Evolutionary conservation across 2,797 vertebrate species (phyloP).

Genomic region (Acrossocheilus wenchowensis): DNA sequence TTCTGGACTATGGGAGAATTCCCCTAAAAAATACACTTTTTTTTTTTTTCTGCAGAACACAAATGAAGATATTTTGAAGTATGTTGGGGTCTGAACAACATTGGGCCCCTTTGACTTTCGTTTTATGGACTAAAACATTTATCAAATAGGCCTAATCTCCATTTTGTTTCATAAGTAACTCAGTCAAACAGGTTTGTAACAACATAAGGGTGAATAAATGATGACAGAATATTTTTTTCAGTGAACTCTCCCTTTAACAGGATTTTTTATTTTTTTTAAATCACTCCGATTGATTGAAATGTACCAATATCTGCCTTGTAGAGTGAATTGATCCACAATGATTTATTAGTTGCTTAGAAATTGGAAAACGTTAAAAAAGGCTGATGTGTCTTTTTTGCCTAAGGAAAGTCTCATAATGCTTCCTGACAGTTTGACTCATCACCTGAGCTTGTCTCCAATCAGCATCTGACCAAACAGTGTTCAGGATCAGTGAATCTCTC

Average conservation of each 20-base stretch:
- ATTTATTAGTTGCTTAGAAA: conserved; percentile 6
- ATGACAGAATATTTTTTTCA: neutral
- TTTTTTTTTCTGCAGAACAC: neutral
- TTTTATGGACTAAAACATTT: neutral
- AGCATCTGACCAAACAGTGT: conserved; percentile 53
- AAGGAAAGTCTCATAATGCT: conserved; percentile 52
- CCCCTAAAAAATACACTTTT: neutral
- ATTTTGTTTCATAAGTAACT: neutral
- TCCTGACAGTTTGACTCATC: conserved; percentile 52
- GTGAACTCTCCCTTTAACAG: neutral
- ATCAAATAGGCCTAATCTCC: too few species aligned
- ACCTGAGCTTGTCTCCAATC: conserved; percentile 52
- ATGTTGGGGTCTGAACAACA: neutral
- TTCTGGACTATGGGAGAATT: neutral
- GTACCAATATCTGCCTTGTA: neutral
- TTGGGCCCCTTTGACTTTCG: neutral
- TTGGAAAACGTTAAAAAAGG: conserved; percentile 19
- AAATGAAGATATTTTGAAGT: too few species aligned
- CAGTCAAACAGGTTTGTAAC: neutral
- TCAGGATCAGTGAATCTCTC: conserved; percentile 44
- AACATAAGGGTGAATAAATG: neutral
- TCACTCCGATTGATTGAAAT: conserved; percentile 3
- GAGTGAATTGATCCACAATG: neutral
- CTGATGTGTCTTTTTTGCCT: conserved; percentile 38
- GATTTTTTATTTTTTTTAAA: neutral